phyloP scores from a whole-genome alignment of 2,113 vertebrate genomes.

The Oostethus manadensis region DNA sequence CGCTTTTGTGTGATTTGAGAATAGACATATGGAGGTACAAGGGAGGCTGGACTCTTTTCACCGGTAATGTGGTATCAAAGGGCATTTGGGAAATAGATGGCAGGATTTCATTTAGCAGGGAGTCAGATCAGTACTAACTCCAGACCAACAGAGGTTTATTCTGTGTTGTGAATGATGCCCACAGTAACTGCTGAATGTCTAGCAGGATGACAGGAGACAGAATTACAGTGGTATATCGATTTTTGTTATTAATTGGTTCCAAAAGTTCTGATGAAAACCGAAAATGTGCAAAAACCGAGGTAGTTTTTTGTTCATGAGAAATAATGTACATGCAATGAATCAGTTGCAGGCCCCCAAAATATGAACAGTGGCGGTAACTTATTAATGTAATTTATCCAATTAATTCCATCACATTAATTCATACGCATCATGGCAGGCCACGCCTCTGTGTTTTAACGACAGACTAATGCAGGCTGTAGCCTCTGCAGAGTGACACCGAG shows the following conservation, averaged over 20 bases:
- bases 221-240: no score
- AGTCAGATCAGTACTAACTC: conserved; percentile 36
- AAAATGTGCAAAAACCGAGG: conserved; percentile 3
- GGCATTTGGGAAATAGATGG: conserved; percentile 36
- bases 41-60: conserved; percentile 47
- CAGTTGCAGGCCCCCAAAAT: no score
- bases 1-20: conserved; percentile 51
- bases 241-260: conserved; percentile 6
- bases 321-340: no score
- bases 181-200: conserved; percentile 31
- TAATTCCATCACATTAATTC: no score
- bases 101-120: conserved; percentile 37
- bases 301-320: no score
- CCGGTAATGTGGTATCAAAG: conserved; percentile 46
- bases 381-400: no score
- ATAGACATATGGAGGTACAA: conserved; percentile 47
- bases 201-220: not conserved
- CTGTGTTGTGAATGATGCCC: conserved; percentile 19
- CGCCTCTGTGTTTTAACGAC: no score
- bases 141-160: conserved; percentile 20
- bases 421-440: no score
- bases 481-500: no score
- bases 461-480: no score
- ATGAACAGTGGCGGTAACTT: no score
- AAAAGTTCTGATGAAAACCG: conserved; percentile 3